A percentile compares a stretch with the other conserved stretches of the same genome.
These are phyloP conservation scores for Anastrepha ludens DNA, from an alignment of 1,140 invertebrate genomes.

Conservation along the genomic window DNA sequence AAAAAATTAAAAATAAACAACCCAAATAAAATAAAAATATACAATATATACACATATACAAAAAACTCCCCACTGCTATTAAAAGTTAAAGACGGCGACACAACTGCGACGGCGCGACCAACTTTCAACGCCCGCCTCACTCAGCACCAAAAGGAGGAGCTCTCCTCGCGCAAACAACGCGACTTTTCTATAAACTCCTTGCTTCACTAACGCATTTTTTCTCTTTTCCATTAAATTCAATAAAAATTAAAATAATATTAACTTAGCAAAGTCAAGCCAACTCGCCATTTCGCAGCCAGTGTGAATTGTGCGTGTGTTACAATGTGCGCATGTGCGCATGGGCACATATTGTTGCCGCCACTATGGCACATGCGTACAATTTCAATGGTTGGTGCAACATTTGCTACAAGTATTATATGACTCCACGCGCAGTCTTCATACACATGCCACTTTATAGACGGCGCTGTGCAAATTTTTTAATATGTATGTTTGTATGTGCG, in stretches of 20 bases:
- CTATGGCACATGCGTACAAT: neutral
- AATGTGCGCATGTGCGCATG: conserved; percentile 37
- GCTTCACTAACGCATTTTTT: neutral
- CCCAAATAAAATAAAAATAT: neutral
- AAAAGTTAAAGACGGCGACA: neutral
- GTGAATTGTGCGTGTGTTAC: conserved; percentile 37
- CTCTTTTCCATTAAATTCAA: conserved; percentile 5
- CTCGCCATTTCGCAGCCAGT: neutral
- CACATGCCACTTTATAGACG: neutral
- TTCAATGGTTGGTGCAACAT: neutral
- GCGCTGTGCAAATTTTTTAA: neutral
- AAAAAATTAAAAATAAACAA: neutral
- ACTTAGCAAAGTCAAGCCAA: neutral
- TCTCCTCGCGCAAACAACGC: neutral
- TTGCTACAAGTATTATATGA: neutral
- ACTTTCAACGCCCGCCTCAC: neutral
- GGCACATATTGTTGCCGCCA: conserved; percentile 17
- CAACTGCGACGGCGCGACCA: neutral
- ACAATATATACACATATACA: neutral
- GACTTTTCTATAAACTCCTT: neutral
- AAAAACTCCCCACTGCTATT: neutral
- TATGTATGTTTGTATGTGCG: neutral
- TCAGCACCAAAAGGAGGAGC: neutral
- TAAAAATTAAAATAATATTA: conserved; percentile 28
- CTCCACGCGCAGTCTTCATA: neutral